Evolutionary conservation across 2,113 vertebrate genomes (phyloP), one percentile per base, ranked within the genome.

Genomic region (Clupea harengus): DNA sequence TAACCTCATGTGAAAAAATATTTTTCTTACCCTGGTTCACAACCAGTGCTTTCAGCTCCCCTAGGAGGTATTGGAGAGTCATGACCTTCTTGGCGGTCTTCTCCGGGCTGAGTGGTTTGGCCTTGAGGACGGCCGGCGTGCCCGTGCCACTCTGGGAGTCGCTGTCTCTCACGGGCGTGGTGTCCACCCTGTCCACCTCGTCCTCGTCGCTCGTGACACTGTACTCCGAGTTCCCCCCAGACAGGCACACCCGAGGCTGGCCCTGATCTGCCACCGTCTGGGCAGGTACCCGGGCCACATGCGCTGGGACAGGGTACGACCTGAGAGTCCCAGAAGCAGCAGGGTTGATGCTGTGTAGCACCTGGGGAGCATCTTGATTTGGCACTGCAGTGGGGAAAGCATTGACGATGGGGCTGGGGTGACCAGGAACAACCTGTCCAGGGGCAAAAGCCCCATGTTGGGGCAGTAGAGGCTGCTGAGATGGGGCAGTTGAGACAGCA

Each of bases 31-130:
- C 97, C 94, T 96, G 94, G 86, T 96, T 95, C 44, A 91, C 85
- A 67, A 97, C 84, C 87, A 97, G 88, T 25, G 95, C 91, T 89
- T 95, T 96, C 85, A 99, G 96, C 86, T 99, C 96, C 88, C 92
- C 93, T 81, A 98, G 82, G 78, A 99, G 94, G 85, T 94, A 93
- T 49, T 93, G 96, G 9, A 96, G 45, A 0, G 92, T 95, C 92
- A 90, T 93, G 75, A 95, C 84, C 90, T 93, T 94, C 75, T 88
- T 90, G 0, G 92, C 91, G 18, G 89, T 93, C 90, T 94, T 92
- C 88, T 94, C 93, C 0, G 89, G 85, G 6, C 89, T 92, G 86
- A 90, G 75, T 49, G 88, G 91, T 88, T 93, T 93, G 81, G 85
- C 46, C 89, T 91, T 95, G 28, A 78, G 32, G 52, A 91, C 82